A percentile compares a stretch with the other conserved stretches of the same genome.
Conservation (phyloP, 2,797 vertebrate genomes). For the Spinus olivaceus region DNA sequence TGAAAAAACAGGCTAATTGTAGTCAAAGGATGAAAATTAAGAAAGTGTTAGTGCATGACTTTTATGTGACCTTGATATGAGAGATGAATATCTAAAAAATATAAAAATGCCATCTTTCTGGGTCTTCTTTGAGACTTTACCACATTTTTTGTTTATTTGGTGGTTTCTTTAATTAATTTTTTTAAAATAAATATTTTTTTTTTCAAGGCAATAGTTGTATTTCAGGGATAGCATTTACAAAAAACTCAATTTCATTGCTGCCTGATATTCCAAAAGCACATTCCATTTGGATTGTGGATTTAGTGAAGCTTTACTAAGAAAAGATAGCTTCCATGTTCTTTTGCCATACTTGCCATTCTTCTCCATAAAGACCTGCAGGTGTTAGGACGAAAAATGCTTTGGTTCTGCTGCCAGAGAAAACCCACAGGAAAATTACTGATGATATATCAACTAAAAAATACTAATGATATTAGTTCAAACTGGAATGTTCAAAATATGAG, state of each 20-base stretch:
- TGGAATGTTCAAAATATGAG: not conserved
- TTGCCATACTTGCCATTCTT: not conserved
- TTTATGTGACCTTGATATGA: not conserved
- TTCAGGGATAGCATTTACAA: not conserved
- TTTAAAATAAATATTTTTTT: accelerated
- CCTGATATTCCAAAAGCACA: not conserved
- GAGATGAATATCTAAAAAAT: not conserved
- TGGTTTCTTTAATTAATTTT: not conserved
- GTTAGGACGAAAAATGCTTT: not conserved
- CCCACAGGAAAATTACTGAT: not conserved
- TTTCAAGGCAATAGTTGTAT: not conserved
- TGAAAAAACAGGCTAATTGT: not conserved
- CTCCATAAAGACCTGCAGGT: not conserved
- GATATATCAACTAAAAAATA: not conserved
- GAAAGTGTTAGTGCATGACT: not conserved
- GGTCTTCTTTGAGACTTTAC: not conserved
- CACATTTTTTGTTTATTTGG: not conserved
- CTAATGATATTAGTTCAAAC: not conserved
- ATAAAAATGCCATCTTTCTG: not conserved
- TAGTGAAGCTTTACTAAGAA: not conserved
- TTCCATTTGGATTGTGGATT: not conserved
- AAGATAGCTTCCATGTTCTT: not conserved
- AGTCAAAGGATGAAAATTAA: not conserved
- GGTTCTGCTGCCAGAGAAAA: not conserved
- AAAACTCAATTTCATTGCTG: not conserved